Evolutionary conservation across 2,113 vertebrate genomes (phyloP).

Genomic region (Seriola aureovittata): DNA sequence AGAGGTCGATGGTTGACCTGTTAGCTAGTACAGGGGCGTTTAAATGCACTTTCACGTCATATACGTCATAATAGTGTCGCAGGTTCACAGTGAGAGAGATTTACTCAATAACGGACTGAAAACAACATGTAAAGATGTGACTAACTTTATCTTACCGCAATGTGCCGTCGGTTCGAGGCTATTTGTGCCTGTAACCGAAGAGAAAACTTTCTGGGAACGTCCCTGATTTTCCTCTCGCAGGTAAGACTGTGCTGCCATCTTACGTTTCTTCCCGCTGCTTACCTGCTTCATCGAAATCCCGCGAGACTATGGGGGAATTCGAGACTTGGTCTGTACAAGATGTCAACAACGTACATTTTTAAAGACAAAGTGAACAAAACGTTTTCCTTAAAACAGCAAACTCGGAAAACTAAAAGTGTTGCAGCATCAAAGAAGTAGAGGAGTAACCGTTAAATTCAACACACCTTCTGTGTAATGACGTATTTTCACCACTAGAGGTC

Average conservation of each 20-base stretch:
- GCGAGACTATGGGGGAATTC: not conserved
- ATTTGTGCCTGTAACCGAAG: no score
- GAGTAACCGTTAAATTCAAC: not conserved
- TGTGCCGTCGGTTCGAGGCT: fast-evolving
- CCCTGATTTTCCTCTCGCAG: fast-evolving
- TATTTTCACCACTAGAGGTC: conserved; percentile 42
- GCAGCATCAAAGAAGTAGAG: not conserved
- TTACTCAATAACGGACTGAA: not conserved
- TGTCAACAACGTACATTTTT: not conserved
- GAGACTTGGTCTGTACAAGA: not conserved
- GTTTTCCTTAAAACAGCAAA: not conserved
- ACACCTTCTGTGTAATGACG: conserved; percentile 17
- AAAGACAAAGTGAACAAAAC: not conserved
- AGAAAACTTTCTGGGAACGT: no score
- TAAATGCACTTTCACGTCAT: no score
- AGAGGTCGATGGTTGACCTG: no score
- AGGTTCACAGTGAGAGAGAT: not conserved
- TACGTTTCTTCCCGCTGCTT: not conserved
- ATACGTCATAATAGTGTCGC: no score
- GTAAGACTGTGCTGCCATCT: conserved; percentile 62
- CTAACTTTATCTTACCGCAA: not conserved
- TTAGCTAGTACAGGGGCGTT: not conserved
- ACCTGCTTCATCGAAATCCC: not conserved
- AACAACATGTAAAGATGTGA: not conserved
- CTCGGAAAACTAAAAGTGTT: not conserved